These are phyloP conservation scores for Choristoneura rosaceana DNA, from an alignment of 2,888 invertebrate genomes.

Conservation along the genomic window DNA sequence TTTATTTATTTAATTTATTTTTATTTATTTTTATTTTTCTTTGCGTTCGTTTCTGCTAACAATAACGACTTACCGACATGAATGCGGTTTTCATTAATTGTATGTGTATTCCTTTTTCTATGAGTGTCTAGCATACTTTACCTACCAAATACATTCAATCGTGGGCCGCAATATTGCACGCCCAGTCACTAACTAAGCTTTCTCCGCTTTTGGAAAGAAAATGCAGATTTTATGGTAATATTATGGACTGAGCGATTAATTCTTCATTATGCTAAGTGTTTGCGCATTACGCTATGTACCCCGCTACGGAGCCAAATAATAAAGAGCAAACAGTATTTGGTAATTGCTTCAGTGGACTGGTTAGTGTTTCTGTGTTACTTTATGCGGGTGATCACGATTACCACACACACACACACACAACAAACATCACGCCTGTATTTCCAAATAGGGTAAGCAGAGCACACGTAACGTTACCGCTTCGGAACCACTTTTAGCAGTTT, in stretches of 20 bases:
- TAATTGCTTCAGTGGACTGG: constrained; percentile 8
- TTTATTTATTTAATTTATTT: too few relatives aligned
- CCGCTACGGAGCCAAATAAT: constrained; percentile 8
- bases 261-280: constrained; percentile 40
- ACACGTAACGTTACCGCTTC: too few relatives aligned
- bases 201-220: constrained; percentile 34
- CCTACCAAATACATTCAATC: background rate
- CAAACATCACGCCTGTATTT: too few relatives aligned
- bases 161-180: constrained; percentile 15
- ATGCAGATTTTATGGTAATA: constrained; percentile 40
- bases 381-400: background rate
- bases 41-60: too few relatives aligned
- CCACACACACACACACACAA: too few relatives aligned
- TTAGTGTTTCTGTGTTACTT: background rate
- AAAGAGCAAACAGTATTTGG: constrained; percentile 22
- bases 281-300: constrained; percentile 23
- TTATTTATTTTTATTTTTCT: too few relatives aligned
- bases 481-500: too few relatives aligned
- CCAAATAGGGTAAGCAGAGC: too few relatives aligned
- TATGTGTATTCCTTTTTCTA: too few relatives aligned
- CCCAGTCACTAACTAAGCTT: constrained; percentile 31
- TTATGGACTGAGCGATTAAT: constrained; percentile 40
- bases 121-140: background rate
- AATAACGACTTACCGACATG: too few relatives aligned
- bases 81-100: too few relatives aligned